Evolutionary conservation across 2,113 vertebrate genomes (phyloP).

Genomic region (Paracanthobrama guichenoti): DNA sequence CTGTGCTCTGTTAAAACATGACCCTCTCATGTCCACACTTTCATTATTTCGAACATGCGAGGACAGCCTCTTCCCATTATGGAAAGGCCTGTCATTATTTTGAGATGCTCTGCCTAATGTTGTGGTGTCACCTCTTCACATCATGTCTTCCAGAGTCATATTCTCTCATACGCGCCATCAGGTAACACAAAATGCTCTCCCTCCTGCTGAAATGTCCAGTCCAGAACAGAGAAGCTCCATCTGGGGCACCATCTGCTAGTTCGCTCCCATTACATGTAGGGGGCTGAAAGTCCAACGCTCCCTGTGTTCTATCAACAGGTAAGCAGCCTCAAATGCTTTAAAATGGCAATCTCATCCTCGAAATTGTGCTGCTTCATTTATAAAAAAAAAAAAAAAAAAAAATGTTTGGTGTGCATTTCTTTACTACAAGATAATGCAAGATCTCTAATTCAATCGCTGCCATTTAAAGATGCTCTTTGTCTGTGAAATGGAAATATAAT

Average conservation of each 20-base stretch:
- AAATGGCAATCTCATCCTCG: not conserved
- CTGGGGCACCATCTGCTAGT: constrained; percentile 54
- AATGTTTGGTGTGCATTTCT: not conserved
- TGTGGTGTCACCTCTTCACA: constrained; percentile 17
- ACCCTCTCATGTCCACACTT: constrained; percentile 50
- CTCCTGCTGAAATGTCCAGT: constrained; percentile 46
- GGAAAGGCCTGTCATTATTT: constrained; percentile 48
- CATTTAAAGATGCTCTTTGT: not conserved
- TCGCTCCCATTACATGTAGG: constrained; percentile 22
- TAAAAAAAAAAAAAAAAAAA: too few relatives aligned
- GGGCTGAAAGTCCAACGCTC: constrained; percentile 26
- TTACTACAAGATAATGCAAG: not conserved
- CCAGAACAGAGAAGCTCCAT: constrained; percentile 48
- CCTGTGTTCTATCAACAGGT: constrained; percentile 15
- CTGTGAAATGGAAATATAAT: not conserved
- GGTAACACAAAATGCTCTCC: constrained; percentile 46
- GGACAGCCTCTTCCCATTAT: constrained; percentile 45
- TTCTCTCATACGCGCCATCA: constrained; percentile 40
- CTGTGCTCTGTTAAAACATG: constrained; percentile 35
- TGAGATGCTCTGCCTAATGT: constrained; percentile 27
- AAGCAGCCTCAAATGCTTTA: not conserved
- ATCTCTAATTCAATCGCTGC: not conserved
- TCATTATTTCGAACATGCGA: constrained; percentile 40
- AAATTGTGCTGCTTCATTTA: not conserved
- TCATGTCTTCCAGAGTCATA: constrained; percentile 20